Evolutionary conservation across 2,797 vertebrate genomes (phyloP), one percentile per base, ranked within the genome.

Genomic region (Saxicola maurus): DNA sequence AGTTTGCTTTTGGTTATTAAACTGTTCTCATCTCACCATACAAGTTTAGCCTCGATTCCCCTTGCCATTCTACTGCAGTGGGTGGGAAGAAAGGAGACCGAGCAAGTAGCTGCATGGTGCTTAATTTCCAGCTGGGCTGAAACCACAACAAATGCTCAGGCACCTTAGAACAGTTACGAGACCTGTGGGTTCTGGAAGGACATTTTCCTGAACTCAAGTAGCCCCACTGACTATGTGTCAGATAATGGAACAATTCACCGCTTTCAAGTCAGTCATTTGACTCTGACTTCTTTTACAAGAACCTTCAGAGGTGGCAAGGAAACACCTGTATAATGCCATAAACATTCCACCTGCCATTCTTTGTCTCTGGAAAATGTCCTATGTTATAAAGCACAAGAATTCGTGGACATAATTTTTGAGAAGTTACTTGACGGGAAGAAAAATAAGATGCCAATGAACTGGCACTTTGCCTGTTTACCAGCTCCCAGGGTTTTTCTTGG

Each of bases 381-480:
- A 5, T 48, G 17, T 46, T 48, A 56, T 13, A 28, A 71, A 89
- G 28, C 5, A 4, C 33, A 79, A 73, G 64, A 68, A 87, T 61
- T 91, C 19, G 21, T 16, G 21, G 30, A 52, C 14, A 18, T 55
- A 23, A 37, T 59, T 67, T 91, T 60, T 72, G 5, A 40, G 17
- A 80, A 78, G 43, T 13, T 61, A n/a, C 30, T 68, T 5, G 8
- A 35, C 14, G 33, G 3, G 2, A 4, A 1, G 1, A 0, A 9
- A n/a, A n/a, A 31, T 31, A 68, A 20, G 11, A 13, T 74, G 24
- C 13, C 17, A 38, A 18, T 30, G 18, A 86, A 59, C 10, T 25
- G 27, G 16, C 16, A 43, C 16, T 62, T 21, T 51, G 45, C 16
- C 57, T 59, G 12, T 10, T 71, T 60, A 37, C 23, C 25, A 73